A percentile compares a stretch with the other conserved stretches of the same genome.
phyloP scores from a whole-genome alignment of 1,140 invertebrate genomes.

The Nasonia giraulti region DNA sequence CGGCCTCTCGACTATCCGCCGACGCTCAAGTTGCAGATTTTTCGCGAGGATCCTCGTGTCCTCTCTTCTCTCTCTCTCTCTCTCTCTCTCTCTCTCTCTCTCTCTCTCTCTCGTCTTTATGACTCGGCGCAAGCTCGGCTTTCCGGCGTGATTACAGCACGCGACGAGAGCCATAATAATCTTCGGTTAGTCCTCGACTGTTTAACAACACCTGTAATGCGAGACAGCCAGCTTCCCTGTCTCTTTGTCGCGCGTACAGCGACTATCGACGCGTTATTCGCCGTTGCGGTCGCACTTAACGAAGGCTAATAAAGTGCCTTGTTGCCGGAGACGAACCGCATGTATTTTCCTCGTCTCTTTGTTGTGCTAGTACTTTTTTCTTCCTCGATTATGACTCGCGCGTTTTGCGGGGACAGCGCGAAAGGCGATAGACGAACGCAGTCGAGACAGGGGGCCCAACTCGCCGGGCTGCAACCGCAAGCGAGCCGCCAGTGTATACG shows the following conservation, averaged over 20 bases:
- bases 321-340: constrained; percentile 50
- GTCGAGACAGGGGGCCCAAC: not conserved
- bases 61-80: not conserved
- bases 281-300: constrained; percentile 41
- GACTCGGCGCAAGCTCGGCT: constrained; percentile 34
- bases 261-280: constrained; percentile 18
- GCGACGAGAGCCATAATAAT: constrained; percentile 41
- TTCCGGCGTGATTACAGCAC: constrained; percentile 39
- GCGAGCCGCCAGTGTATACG: not conserved
- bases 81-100: no score
- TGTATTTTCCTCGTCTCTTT: not conserved
- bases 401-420: not conserved
- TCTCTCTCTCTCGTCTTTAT: constrained; percentile 23
- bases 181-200: constrained; percentile 44
- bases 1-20: constrained; percentile 26
- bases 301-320: constrained; percentile 48
- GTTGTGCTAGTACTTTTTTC: not conserved
- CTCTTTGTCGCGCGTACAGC: constrained; percentile 13
- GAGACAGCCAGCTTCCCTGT: constrained; percentile 4
- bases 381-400: not conserved
- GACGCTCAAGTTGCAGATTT: constrained; percentile 51
- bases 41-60: constrained; percentile 32
- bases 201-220: constrained; percentile 51
- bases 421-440: not conserved
- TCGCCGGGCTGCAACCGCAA: constrained; percentile 17